Conservation (phyloP, 2,797 vertebrate species). For the Ctenosaura bakeri region DNA sequence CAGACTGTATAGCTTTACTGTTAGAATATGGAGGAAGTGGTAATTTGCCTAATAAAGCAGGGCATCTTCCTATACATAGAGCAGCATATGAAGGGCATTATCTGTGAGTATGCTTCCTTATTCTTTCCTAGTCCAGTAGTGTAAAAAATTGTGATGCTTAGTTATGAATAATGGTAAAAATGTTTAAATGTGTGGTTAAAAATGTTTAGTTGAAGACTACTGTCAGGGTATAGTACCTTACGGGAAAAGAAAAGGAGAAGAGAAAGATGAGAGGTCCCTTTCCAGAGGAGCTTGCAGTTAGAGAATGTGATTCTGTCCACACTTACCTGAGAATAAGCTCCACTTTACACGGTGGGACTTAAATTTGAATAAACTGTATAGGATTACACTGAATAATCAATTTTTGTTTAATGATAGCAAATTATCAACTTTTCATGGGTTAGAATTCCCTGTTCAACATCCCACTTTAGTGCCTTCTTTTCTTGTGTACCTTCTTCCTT, state of each 20-base stretch:
- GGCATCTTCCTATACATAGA: conserved; percentile 88
- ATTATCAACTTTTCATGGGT: no score
- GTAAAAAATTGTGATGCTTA: not conserved
- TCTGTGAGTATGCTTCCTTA: conserved; percentile 81
- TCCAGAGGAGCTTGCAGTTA: not conserved
- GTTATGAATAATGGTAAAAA: not conserved
- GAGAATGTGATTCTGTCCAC: not conserved
- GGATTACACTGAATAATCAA: not conserved
- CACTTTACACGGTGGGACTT: no score
- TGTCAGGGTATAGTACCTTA: not conserved
- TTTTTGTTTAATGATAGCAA: no score
- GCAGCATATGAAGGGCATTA: conserved; percentile 90
- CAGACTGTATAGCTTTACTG: conserved; percentile 87
- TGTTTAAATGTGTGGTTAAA: no score
- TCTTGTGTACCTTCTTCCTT: no score
- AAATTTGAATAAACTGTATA: not conserved
- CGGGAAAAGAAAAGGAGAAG: not conserved
- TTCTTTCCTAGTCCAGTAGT: conserved; percentile 1
- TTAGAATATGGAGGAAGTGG: conserved; percentile 87
- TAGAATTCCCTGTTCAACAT: not conserved
- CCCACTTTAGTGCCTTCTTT: no score
- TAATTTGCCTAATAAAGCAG: conserved; percentile 85
- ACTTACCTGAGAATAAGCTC: not conserved
- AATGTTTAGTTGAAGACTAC: not conserved
- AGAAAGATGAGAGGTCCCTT: not conserved